Conservation (phyloP, 1,140 invertebrate species). For the Drosophila nikananu region DNA sequence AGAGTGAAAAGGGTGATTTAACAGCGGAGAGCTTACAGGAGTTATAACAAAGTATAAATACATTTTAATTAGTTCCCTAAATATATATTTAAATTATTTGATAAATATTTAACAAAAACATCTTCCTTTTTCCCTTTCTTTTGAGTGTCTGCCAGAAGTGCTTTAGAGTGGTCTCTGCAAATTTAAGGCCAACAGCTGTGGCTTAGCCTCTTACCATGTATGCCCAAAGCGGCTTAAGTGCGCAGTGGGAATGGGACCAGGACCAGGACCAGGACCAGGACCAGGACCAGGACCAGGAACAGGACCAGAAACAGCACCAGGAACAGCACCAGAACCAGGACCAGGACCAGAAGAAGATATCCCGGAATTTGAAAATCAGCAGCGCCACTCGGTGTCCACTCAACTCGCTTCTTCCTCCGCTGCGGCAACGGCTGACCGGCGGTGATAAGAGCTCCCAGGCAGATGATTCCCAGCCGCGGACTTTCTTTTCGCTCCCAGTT, state of each 20-base stretch:
- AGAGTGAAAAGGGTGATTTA: background rate
- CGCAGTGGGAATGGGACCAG: background rate
- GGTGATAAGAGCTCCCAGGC: constrained; percentile 27
- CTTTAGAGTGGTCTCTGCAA: background rate
- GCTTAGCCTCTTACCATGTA: constrained; percentile 46
- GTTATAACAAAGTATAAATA: background rate
- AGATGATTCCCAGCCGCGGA: constrained; percentile 8
- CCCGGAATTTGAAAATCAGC: constrained; percentile 1
- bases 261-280: background rate
- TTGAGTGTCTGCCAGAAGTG: background rate
- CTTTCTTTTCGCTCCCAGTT: constrained; percentile 4
- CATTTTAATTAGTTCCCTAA: background rate
- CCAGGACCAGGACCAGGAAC: background rate
- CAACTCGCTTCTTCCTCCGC: constrained; percentile 2
- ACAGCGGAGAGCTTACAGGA: too few relatives aligned
- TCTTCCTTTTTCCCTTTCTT: background rate
- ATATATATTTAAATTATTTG: background rate
- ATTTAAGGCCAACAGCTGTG: constrained; percentile 38
- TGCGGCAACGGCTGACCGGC: constrained; percentile 2
- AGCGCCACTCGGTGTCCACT: constrained; percentile 1
- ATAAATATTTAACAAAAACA: background rate
- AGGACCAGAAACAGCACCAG: background rate
- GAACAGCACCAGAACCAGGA: background rate
- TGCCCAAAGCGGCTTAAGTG: constrained; percentile 45
- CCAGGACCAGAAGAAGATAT: background rate